A percentile compares a stretch with the other conserved stretches of the same genome.
Conservation (phyloP, 1,140 invertebrate genomes). For the Hesperophylax magnus region DNA sequence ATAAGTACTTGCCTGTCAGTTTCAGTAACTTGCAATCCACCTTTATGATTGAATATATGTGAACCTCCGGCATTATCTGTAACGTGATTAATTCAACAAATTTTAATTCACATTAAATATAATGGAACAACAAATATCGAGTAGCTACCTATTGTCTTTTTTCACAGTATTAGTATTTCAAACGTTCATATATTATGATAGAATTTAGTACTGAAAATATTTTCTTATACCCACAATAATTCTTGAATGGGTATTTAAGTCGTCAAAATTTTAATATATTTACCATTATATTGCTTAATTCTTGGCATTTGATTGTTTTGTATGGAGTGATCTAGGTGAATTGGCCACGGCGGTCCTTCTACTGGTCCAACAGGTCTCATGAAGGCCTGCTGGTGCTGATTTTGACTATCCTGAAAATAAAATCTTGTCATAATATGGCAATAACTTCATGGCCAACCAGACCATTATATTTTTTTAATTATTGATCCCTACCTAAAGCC, state of each 20-base stretch:
- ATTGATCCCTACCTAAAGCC: too few relatives aligned
- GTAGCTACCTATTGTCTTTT: too few relatives aligned
- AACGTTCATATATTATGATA: too few relatives aligned
- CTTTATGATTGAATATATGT: conserved; percentile 79
- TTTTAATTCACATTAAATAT: too few relatives aligned
- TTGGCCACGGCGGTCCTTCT: conserved; percentile 51
- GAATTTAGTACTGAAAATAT: too few relatives aligned
- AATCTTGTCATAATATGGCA: not conserved
- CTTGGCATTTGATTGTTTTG: conserved; percentile 46
- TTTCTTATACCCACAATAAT: too few relatives aligned
- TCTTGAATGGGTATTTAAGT: too few relatives aligned
- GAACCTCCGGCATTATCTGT: conserved; percentile 59
- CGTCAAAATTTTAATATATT: not conserved
- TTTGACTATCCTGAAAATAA: conserved; percentile 46
- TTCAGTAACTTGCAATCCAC: conserved; percentile 73
- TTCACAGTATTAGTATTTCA: too few relatives aligned
- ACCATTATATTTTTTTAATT: too few relatives aligned
- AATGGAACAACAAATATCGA: too few relatives aligned
- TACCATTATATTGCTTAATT: conserved; percentile 54
- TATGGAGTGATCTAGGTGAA: conserved; percentile 47
- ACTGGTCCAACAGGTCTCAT: conserved; percentile 49
- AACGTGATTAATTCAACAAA: not conserved
- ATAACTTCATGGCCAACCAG: too few relatives aligned
- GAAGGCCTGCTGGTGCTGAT: conserved; percentile 48
- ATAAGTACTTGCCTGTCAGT: conserved; percentile 64